Conservation (phyloP, 1,140 invertebrate genomes). For the Holotrichia oblita region DNA sequence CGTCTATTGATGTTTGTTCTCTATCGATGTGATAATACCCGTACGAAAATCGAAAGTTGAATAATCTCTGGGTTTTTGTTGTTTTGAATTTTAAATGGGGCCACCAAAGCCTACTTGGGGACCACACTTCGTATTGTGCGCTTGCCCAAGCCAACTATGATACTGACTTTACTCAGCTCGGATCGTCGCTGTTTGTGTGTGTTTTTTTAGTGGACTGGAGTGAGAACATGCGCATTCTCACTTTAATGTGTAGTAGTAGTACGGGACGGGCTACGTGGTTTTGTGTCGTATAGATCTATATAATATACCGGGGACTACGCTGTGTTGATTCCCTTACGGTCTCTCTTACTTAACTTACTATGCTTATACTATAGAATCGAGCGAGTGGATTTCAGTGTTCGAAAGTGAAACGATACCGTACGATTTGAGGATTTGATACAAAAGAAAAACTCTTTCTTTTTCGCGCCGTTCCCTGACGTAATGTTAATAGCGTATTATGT, state of each 20-base stretch:
- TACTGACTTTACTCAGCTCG: conserved; percentile 57
- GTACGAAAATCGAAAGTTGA: conserved; percentile 14
- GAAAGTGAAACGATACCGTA: conserved; percentile 59
- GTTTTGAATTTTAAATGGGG: conserved; percentile 17
- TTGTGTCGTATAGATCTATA: background rate
- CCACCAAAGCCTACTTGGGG: conserved; percentile 54
- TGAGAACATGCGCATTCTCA: conserved; percentile 52
- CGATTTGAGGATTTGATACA: conserved; percentile 48
- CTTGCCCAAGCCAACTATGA: conserved; percentile 60
- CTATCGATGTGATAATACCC: background rate
- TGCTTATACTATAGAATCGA: background rate
- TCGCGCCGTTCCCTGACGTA: too few relatives aligned
- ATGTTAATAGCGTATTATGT: too few relatives aligned
- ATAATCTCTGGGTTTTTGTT: background rate
- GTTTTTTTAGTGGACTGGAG: conserved; percentile 46
- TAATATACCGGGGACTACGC: background rate
- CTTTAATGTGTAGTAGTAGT: conserved; percentile 49
- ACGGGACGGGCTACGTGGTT: background rate
- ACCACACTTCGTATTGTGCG: conserved; percentile 59
- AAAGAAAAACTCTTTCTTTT: background rate
- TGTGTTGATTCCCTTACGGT: background rate
- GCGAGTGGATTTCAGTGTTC: conserved; percentile 43
- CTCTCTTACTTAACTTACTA: background rate
- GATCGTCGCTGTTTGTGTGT: conserved; percentile 55
- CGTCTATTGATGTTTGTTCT: too few relatives aligned